These are phyloP conservation scores for Coranthus polyacanthus DNA, from an alignment of 2,797 vertebrate species.

Conservation along the genomic window DNA sequence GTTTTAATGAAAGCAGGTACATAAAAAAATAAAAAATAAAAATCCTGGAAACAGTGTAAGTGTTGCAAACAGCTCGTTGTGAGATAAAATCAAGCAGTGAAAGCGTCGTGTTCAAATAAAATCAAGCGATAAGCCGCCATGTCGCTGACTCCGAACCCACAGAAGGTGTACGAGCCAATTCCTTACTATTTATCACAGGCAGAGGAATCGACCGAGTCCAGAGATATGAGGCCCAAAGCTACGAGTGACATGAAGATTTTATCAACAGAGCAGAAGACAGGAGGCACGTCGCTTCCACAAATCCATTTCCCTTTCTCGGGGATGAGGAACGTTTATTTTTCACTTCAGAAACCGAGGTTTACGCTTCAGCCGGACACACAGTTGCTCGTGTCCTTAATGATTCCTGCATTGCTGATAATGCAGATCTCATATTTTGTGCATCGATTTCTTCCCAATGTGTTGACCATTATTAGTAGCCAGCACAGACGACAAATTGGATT, in stretches of 20 bases:
- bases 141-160: slow-evolving; percentile 49
- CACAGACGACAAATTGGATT: slow-evolving; percentile 63
- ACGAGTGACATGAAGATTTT: slow-evolving; percentile 71
- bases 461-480: slow-evolving; percentile 59
- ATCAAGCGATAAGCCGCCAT: slow-evolving; percentile 55
- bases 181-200: slow-evolving; percentile 66
- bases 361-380: slow-evolving; percentile 27
- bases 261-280: slow-evolving; percentile 61
- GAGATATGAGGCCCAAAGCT: slow-evolving; percentile 68
- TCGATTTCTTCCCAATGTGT: slow-evolving; percentile 59
- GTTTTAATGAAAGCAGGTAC: too few species aligned
- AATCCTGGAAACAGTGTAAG: slow-evolving; percentile 13
- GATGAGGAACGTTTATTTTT: slow-evolving; percentile 58
- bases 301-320: too few species aligned
- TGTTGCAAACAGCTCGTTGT: slow-evolving; percentile 5
- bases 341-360: slow-evolving; percentile 51
- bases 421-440: slow-evolving; percentile 57
- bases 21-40: slow-evolving; percentile 12
- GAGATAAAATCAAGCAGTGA: slow-evolving; percentile 48
- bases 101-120: slow-evolving; percentile 64
- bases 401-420: slow-evolving; percentile 55
- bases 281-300: slow-evolving; percentile 41
- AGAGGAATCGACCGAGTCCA: slow-evolving; percentile 50
- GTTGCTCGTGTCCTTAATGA: slow-evolving; percentile 34
- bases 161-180: slow-evolving; percentile 48